Percentiles rank a stretch among this genome's conserved stretches.
These are phyloP conservation scores for Athetis lepigone DNA, from an alignment of 2,888 invertebrate genomes.

Conservation along the genomic window DNA sequence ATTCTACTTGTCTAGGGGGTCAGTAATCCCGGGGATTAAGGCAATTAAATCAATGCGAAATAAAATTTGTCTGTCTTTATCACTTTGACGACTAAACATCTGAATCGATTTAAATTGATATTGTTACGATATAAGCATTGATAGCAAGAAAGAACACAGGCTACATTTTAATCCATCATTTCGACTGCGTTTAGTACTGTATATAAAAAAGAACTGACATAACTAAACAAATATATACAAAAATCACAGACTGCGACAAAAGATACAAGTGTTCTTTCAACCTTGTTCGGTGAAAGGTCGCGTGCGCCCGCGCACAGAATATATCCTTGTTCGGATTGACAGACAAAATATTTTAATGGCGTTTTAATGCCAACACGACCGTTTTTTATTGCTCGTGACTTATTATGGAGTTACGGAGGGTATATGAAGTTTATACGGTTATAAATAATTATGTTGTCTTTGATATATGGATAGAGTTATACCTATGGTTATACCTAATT, in stretches of 20 bases:
- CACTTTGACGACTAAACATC: too few relatives aligned
- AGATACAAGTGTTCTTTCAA: slow-evolving; percentile 30
- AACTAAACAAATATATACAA: not conserved
- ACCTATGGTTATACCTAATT: not conserved
- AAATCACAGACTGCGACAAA: slow-evolving; percentile 26
- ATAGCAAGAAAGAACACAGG: too few relatives aligned
- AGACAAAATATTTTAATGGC: slow-evolving; percentile 57
- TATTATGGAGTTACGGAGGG: slow-evolving; percentile 25
- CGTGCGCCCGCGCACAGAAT: slow-evolving; percentile 57
- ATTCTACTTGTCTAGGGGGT: too few relatives aligned
- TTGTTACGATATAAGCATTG: too few relatives aligned
- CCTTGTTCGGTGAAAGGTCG: slow-evolving; percentile 68
- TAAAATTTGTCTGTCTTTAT: too few relatives aligned
- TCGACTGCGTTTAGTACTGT: too few relatives aligned
- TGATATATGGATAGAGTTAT: not conserved
- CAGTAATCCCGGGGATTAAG: too few relatives aligned
- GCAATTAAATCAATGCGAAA: too few relatives aligned
- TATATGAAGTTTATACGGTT: slow-evolving; percentile 5
- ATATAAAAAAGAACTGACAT: too few relatives aligned
- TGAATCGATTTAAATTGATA: too few relatives aligned
- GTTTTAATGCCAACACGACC: slow-evolving; percentile 55
- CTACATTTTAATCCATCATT: too few relatives aligned
- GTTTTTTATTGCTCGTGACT: slow-evolving; percentile 44
- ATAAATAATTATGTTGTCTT: slow-evolving; percentile 1
- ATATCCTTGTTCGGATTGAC: slow-evolving; percentile 62